Evolutionary conservation across 2,797 vertebrate species (phyloP).

Genomic region (Sebastes paucispinis): DNA sequence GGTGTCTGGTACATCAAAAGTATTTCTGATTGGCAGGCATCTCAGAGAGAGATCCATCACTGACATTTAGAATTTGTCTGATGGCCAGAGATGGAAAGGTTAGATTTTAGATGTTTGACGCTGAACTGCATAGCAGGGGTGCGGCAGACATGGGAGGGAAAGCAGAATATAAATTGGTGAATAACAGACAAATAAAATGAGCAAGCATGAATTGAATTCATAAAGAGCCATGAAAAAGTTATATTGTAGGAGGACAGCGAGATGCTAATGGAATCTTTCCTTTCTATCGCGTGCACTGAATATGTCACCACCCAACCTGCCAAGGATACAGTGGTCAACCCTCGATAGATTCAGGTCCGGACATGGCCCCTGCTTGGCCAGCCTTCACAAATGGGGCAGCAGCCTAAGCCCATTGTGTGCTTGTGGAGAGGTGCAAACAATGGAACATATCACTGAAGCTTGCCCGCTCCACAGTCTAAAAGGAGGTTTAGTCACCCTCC

Average conservation of each 20-base stretch:
- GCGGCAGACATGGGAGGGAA: neutral
- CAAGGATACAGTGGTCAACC: neutral
- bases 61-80: slow-evolving; percentile 78
- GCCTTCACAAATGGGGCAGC: too few relatives aligned
- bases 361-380: neutral
- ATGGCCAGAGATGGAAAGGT: slow-evolving; percentile 75
- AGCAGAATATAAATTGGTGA: slow-evolving; percentile 35
- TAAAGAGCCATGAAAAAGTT: slow-evolving; percentile 18
- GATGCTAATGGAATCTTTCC: slow-evolving; percentile 52
- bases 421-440: neutral
- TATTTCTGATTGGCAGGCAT: slow-evolving; percentile 58
- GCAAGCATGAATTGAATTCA: slow-evolving; percentile 29
- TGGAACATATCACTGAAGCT: neutral
- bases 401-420: too few relatives aligned
- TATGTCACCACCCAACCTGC: neutral
- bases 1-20: slow-evolving; percentile 66
- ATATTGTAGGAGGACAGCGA: slow-evolving; percentile 9
- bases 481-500: neutral
- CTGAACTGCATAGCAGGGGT: slow-evolving; percentile 51
- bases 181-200: slow-evolving; percentile 33
- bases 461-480: neutral
- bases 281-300: slow-evolving; percentile 31
- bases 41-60: slow-evolving; percentile 63
- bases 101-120: slow-evolving; percentile 73
- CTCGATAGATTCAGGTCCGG: neutral